Evolutionary conservation across 1,140 invertebrate genomes (phyloP).

Genomic region (Papilio polyxenes): DNA sequence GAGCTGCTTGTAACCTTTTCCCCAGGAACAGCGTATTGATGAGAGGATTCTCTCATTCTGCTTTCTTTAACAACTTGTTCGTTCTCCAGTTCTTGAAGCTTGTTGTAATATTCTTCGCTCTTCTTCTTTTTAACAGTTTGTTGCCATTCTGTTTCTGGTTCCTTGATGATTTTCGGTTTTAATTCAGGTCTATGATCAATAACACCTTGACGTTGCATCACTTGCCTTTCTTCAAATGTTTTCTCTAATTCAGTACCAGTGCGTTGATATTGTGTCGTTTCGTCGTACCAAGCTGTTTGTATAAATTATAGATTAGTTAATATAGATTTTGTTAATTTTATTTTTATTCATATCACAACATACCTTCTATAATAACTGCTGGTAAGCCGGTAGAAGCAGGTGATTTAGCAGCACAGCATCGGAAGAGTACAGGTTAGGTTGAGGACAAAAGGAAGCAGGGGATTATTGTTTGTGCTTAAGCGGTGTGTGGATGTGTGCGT

Average conservation of each 20-base stretch:
- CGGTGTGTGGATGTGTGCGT: slow-evolving; percentile 65
- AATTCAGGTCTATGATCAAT: slow-evolving; percentile 83
- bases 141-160: slow-evolving; percentile 92
- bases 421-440: slow-evolving; percentile 48
- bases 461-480: slow-evolving; percentile 66
- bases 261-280: slow-evolving; percentile 91
- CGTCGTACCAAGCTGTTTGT: slow-evolving; percentile 94
- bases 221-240: slow-evolving; percentile 92
- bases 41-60: slow-evolving; percentile 86
- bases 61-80: slow-evolving; percentile 91
- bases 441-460: slow-evolving; percentile 54
- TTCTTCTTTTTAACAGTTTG: slow-evolving; percentile 90
- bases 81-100: slow-evolving; percentile 91
- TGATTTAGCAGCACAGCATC: slow-evolving; percentile 67
- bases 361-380: slow-evolving; percentile 72
- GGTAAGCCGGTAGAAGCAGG: slow-evolving; percentile 74
- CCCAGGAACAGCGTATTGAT: slow-evolving; percentile 92
- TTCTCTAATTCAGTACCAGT: slow-evolving; percentile 92
- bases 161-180: slow-evolving; percentile 86
- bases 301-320: slow-evolving; percentile 47
- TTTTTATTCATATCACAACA: slow-evolving; percentile 54
- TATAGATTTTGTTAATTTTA: slow-evolving; percentile 39
- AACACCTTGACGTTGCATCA: slow-evolving; percentile 83
- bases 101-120: slow-evolving; percentile 91
- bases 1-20: slow-evolving; percentile 89